Evolutionary conservation across 2,113 vertebrate species (phyloP), one percentile per base, ranked within the genome.

Genomic region (Indicator indicator): DNA sequence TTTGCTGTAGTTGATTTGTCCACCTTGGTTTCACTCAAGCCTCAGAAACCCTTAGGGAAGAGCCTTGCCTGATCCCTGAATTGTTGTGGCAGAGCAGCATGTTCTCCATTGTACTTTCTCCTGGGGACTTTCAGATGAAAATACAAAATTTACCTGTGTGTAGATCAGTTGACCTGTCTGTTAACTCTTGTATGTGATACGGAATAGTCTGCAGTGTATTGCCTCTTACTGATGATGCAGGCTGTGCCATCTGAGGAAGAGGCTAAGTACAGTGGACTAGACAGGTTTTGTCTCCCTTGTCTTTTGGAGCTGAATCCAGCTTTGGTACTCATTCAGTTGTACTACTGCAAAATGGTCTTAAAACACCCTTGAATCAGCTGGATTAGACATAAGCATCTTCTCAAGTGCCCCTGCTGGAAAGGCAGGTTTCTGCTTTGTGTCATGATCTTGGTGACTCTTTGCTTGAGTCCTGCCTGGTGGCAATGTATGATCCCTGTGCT

Each of bases 221-320:
- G 62, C 16, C 15, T 40, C 6, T 55, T 50, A 7, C 0, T 30
- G 0, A 2, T 83, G n/a, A 5, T 16, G 8, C 12, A 30, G 78
- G n/a, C 40, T 40, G 0, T 27, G 11, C 44, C 32, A 16, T 8
- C 67, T 59, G 71, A 62, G n/a, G 40, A 42, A 21, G 44, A 78
- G 12, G 23, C 38, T 64, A 42, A 63, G 19, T 52, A 19, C 33
- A 16, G 21, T 24, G 10, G 46, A 8, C 19, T 36, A 30, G 24
- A 1, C 15, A 36, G 2, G 32, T 83, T 71, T 13, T 16, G 36
- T 40, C 46, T 93, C 6, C 7, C 1, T 9, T 54, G 28, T 72
- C 50, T 88, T n/a, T 55, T 63, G 36, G 14, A 30, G 12, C 15
- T 55, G 15, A 63, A n/a, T 73, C 18, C 48, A 58, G 20, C 59